Percentiles rank a stretch among this genome's conserved stretches.
These are phyloP conservation scores for Hirundo rustica DNA, from an alignment of 2,797 vertebrate genomes.

Conservation along the genomic window DNA sequence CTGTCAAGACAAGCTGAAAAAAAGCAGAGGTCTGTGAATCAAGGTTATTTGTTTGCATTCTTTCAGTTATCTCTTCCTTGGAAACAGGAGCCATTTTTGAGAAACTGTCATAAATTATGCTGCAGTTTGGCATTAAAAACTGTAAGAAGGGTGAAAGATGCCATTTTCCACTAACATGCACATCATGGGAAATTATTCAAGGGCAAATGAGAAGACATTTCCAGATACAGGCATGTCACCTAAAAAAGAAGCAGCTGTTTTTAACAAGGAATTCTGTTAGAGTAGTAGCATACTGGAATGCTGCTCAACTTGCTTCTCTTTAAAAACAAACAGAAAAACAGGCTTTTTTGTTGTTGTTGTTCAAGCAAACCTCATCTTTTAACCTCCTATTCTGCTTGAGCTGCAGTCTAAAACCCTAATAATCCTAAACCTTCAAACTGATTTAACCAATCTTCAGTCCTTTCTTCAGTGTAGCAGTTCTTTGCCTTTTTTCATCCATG, in stretches of 20 bases:
- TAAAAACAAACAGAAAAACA: not conserved
- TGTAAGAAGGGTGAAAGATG: not conserved
- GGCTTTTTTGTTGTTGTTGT: not conserved
- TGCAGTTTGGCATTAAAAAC: not conserved
- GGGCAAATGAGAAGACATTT: not conserved
- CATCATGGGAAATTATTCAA: not conserved
- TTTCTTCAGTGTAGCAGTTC: not conserved
- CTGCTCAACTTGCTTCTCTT: not conserved
- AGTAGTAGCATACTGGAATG: not conserved
- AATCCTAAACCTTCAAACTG: not conserved
- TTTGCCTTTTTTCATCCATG: not conserved
- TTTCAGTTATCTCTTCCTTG: conserved; percentile 1
- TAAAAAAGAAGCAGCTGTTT: not conserved
- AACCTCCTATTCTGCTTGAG: not conserved
- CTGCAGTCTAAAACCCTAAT: not conserved
- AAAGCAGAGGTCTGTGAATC: conserved; percentile 10
- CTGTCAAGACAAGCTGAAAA: not conserved
- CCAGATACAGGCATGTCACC: not conserved
- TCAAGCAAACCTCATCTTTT: not conserved
- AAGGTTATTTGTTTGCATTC: conserved; percentile 7
- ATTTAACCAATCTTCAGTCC: not conserved
- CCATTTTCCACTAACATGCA: not conserved
- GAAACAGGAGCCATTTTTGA: not conserved
- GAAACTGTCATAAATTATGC: not conserved
- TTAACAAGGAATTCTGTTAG: not conserved